Base-by-base conservation (phyloP, 2,888 invertebrate genomes). In the Lasioglossum villosulum region DNA sequence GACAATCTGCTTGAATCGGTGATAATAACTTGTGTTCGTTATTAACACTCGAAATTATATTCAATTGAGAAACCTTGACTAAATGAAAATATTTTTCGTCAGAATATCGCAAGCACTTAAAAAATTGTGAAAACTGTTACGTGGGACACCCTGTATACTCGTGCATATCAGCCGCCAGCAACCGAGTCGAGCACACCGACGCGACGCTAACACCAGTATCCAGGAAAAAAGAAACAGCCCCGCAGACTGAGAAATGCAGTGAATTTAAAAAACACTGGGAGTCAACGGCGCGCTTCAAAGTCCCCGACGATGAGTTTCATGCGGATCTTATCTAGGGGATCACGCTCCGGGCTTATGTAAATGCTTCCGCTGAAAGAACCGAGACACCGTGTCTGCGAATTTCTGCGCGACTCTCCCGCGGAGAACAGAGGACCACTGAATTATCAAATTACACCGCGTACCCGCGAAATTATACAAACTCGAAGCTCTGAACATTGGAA, bases 281-380 rank as follows among this genome's bases (percentile, higher is more conserved):
- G 84, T 86, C 89, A 81, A 88, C 86, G 75, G 68, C 68, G 34
- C 23, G 70, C 78, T 90, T 80, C 34, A 82, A 82, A 77, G 80
- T 84, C 68, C 63, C 66, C 82, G 79, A 75, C 68, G 72, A 70
- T 39, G 16, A 70, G 72, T 78, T 78, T 79, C 45, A 30, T 42
- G 52, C 16, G 48, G 48, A 23, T 71, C 52, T 30, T 73, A 39
- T 84, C 76, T 59, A 71, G 27, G 42, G 56, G 66, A 66, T 75
- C 75, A 27, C 78, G 71, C 83, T 79, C 66, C 27, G n/a, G 68
- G 56, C 37, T 78, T 5, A 56, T 14, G 48, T 39, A 70, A 59
- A 80, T 70, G 52, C n/a, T 42, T 19, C 45, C 27, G 34, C 48
- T 73, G 52, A 73, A 34, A 73, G 48, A 48, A 27, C 39, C 14